Evolutionary conservation across 2,888 invertebrate genomes (phyloP).

Genomic region (Esperia sulphurella): DNA sequence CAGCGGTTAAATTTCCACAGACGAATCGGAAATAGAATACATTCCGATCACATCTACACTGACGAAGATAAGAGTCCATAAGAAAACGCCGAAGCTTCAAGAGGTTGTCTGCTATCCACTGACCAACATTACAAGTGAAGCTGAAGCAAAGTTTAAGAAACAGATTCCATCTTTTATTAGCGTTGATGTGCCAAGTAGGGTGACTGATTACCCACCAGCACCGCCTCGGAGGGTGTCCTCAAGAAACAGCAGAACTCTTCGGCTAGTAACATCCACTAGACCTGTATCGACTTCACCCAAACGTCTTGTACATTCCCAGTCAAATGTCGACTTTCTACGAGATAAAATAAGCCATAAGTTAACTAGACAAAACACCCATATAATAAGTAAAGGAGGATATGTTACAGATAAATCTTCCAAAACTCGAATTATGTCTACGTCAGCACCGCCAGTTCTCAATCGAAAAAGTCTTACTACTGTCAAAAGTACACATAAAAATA

Average conservation of each 20-base stretch:
- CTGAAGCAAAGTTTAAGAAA: slow-evolving; percentile 76
- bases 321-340: slow-evolving; percentile 81
- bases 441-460: slow-evolving; percentile 63
- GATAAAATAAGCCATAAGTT: slow-evolving; percentile 82
- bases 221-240: slow-evolving; percentile 89
- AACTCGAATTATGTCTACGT: slow-evolving; percentile 52
- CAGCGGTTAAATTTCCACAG: slow-evolving; percentile 79
- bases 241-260: slow-evolving; percentile 83
- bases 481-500: slow-evolving; percentile 28
- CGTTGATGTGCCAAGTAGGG: slow-evolving; percentile 43
- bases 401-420: slow-evolving; percentile 23
- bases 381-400: slow-evolving; percentile 27
- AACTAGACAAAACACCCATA: slow-evolving; percentile 69
- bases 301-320: slow-evolving; percentile 42
- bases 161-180: slow-evolving; percentile 77
- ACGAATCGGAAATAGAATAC: slow-evolving; percentile 88
- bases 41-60: slow-evolving; percentile 89
- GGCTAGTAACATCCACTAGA: slow-evolving; percentile 78
- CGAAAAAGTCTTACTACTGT: slow-evolving; percentile 39
- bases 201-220: slow-evolving; percentile 79
- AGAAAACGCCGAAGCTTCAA: slow-evolving; percentile 72
- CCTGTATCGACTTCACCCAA: slow-evolving; percentile 54
- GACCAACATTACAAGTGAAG: slow-evolving; percentile 55
- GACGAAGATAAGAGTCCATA: slow-evolving; percentile 88
- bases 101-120: slow-evolving; percentile 82